Conservation (phyloP, 2,797 vertebrate species). For the Chiroxiphia lanceolata region DNA sequence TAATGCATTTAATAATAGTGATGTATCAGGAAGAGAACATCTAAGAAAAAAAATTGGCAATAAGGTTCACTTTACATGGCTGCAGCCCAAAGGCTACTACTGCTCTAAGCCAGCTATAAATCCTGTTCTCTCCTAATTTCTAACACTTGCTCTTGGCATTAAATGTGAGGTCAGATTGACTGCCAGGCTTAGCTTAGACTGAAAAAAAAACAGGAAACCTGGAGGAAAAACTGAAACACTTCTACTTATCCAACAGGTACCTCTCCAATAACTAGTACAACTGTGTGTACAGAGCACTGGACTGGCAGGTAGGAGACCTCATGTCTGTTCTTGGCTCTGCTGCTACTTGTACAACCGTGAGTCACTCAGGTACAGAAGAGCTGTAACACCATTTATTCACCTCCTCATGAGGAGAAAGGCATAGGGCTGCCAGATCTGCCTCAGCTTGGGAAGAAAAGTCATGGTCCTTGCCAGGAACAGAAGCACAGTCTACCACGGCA, state of each 20-base stretch:
- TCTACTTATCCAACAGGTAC: neutral
- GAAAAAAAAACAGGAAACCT: neutral
- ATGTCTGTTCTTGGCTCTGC: neutral
- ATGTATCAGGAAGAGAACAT: neutral
- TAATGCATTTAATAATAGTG: conserved; percentile 34
- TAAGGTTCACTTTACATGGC: neutral
- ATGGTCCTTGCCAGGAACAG: neutral
- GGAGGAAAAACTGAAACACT: neutral
- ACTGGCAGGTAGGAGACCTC: neutral
- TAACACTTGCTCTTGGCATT: neutral
- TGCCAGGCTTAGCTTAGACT: neutral
- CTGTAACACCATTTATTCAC: neutral
- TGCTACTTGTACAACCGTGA: neutral
- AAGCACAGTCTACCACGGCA: neutral
- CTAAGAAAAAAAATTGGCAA: neutral
- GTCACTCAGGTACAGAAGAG: neutral
- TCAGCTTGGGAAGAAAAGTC: neutral
- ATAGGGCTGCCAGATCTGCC: neutral
- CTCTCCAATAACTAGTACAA: neutral
- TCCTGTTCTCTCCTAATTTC: neutral
- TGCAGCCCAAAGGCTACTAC: neutral
- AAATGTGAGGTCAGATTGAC: neutral
- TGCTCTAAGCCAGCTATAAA: neutral
- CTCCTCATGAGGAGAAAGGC: neutral
- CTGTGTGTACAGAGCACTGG: accelerated